phyloP scores from a whole-genome alignment of 2,797 vertebrate genomes.

The Balearica regulorum region DNA sequence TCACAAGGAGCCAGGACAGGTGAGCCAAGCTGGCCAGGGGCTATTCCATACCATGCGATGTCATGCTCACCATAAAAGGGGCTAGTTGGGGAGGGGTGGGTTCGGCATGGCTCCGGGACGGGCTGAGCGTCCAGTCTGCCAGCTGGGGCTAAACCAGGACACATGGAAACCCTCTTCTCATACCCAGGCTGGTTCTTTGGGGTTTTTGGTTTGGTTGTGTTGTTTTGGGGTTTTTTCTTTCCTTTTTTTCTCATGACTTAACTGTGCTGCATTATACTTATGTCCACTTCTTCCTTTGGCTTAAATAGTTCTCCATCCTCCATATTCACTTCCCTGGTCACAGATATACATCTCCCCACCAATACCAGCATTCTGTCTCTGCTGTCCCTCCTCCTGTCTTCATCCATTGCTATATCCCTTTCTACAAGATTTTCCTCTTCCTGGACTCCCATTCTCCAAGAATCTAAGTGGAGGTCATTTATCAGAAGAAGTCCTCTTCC shows the following conservation, averaged over 20 bases:
- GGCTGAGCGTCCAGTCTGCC: too few relatives aligned
- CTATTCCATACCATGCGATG: too few relatives aligned
- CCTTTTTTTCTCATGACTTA: not conserved
- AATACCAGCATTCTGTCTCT: not conserved
- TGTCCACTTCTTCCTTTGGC: not conserved
- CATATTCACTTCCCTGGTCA: not conserved
- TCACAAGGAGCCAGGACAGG: too few relatives aligned
- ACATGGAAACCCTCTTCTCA: not conserved
- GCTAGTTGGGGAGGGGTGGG: too few relatives aligned
- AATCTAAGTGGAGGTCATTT: not conserved
- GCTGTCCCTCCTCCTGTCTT: not conserved
- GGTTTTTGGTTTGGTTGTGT: too few relatives aligned
- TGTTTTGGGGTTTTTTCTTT: not conserved
- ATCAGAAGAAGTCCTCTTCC: not conserved
- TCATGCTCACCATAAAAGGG: too few relatives aligned
- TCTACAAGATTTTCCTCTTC: not conserved
- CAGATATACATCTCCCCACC: not conserved
- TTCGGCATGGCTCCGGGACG: too few relatives aligned
- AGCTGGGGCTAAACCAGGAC: too few relatives aligned
- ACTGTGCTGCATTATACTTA: not conserved
- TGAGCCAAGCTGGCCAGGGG: too few relatives aligned
- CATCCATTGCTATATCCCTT: not conserved
- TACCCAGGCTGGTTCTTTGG: not conserved
- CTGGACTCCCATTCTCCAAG: not conserved
- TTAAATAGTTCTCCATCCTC: not conserved